A percentile compares a stretch with the other conserved stretches of the same genome.
Evolutionary conservation across 2,113 vertebrate genomes (phyloP).

Genomic region (Dipodomys ordii): DNA sequence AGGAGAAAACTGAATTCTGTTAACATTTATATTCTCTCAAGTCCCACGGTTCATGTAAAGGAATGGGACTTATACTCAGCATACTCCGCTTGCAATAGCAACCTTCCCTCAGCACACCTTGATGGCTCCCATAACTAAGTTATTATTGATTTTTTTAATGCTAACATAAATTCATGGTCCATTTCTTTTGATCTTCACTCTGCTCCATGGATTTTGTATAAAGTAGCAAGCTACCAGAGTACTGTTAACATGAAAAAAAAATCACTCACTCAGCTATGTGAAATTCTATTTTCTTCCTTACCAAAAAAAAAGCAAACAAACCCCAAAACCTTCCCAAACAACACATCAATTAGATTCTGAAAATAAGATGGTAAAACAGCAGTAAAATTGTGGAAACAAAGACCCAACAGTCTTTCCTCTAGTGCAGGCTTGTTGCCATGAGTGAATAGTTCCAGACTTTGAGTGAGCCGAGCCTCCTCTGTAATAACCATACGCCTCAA

Average conservation of each 20-base stretch:
- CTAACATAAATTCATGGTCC: slow-evolving; percentile 63
- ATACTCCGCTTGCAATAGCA: neutral
- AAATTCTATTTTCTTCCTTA: slow-evolving; percentile 60
- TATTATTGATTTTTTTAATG: slow-evolving; percentile 56
- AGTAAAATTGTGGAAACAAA: slow-evolving; percentile 89
- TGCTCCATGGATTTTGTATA: slow-evolving; percentile 26
- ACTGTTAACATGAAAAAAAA: slow-evolving; percentile 57
- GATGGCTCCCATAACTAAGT: slow-evolving; percentile 25
- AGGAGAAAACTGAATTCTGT: slow-evolving; percentile 14
- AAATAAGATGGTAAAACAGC: slow-evolving; percentile 86
- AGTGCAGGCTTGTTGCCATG: slow-evolving; percentile 90
- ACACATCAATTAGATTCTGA: slow-evolving; percentile 85
- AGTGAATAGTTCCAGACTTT: slow-evolving; percentile 91
- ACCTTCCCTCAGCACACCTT: slow-evolving; percentile 23
- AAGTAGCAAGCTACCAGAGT: slow-evolving; percentile 52
- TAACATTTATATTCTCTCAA: slow-evolving; percentile 7
- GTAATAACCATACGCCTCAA: slow-evolving; percentile 90
- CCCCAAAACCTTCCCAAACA: slow-evolving; percentile 79
- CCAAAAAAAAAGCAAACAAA: neutral
- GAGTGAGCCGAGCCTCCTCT: slow-evolving; percentile 88
- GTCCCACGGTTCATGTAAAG: neutral
- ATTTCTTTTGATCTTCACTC: slow-evolving; percentile 68
- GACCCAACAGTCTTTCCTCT: slow-evolving; percentile 87
- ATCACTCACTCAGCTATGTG: slow-evolving; percentile 29
- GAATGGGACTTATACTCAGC: neutral